Evolutionary conservation across 1,140 invertebrate genomes (phyloP).

Genomic region (Aporrectodea caliginosa): DNA sequence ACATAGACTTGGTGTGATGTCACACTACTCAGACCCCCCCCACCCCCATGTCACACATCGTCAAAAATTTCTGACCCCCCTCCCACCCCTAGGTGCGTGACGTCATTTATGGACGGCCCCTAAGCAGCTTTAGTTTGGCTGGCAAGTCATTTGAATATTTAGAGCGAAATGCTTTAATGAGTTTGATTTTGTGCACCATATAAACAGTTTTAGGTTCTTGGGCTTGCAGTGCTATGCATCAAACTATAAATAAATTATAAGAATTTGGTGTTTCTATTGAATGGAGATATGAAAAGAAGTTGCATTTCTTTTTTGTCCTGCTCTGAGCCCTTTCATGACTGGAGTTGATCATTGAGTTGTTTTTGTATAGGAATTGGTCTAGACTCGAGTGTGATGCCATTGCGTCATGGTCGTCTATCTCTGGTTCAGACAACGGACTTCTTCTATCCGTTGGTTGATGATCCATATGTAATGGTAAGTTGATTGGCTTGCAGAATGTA

Average conservation of each 20-base stretch:
- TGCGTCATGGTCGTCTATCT: constrained; percentile 85
- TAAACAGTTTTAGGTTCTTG: neutral
- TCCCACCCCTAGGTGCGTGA: no score
- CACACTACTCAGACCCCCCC: no score
- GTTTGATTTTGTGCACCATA: neutral
- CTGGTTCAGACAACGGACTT: constrained; percentile 97
- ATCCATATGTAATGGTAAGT: constrained; percentile 92
- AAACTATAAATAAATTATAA: neutral
- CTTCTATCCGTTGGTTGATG: constrained; percentile 96
- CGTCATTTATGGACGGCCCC: no score
- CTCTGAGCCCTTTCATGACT: neutral
- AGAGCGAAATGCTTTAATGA: no score
- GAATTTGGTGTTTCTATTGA: neutral
- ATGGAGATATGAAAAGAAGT: neutral
- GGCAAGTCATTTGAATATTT: no score
- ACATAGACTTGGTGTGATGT: no score
- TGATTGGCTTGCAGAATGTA: no score
- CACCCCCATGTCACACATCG: no score
- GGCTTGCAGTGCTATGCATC: neutral
- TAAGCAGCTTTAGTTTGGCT: no score
- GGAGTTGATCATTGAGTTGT: neutral
- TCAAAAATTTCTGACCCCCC: no score
- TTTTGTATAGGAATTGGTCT: constrained; percentile 73
- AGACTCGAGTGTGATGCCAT: constrained; percentile 81
- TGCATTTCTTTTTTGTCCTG: neutral